Conservation (phyloP, 2,797 vertebrate species). For the Alectoris magna region DNA sequence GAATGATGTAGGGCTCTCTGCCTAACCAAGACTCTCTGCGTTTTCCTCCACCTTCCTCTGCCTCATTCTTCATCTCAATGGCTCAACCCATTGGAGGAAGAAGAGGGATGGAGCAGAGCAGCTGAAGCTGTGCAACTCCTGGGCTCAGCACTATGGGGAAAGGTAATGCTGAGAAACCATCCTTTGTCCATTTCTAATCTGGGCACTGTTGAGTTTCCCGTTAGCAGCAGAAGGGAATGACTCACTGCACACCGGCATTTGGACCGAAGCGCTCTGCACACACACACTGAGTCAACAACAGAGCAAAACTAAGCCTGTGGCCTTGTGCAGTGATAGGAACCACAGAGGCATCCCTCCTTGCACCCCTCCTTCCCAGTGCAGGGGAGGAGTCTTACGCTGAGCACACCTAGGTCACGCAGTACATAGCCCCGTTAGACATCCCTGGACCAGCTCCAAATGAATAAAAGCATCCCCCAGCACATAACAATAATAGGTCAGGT, state of each 20-base stretch:
- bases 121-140: neutral
- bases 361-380: neutral
- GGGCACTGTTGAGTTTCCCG: neutral
- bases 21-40: neutral
- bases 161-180: neutral
- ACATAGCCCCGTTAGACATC: constrained; percentile 12
- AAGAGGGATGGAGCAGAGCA: neutral
- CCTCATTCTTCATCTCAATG: neutral
- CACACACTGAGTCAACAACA: fast-evolving
- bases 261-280: neutral
- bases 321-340: neutral
- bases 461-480: constrained; percentile 42
- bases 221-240: neutral
- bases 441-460: constrained; percentile 44
- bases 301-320: neutral
- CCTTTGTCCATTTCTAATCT: neutral
- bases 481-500: constrained; percentile 36
- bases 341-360: neutral
- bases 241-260: neutral
- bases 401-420: constrained; percentile 37
- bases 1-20: neutral
- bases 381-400: neutral
- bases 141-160: neutral
- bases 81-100: neutral
- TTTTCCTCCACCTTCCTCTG: neutral